phyloP scores from a whole-genome alignment of 2,888 invertebrate species.

The Phyllotreta striolata region DNA sequence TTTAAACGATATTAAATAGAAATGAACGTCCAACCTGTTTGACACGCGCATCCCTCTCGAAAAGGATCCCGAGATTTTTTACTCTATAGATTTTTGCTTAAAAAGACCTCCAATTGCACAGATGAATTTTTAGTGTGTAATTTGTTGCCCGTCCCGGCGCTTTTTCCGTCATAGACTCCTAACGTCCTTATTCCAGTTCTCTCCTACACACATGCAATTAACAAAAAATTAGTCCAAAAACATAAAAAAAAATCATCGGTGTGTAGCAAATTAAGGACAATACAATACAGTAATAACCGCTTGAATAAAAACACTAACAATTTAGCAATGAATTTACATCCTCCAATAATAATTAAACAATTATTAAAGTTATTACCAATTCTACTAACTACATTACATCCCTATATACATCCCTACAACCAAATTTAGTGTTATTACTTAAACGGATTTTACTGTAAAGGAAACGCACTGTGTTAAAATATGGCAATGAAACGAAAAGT shows the following conservation, averaged over 20 bases:
- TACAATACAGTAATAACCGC: background rate
- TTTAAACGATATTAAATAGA: constrained; percentile 21
- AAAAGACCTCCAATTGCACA: constrained; percentile 26
- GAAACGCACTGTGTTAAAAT: no score
- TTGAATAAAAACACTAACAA: no score
- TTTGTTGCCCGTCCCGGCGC: constrained; percentile 5
- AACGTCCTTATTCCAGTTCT: constrained; percentile 43
- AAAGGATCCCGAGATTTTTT: constrained; percentile 19
- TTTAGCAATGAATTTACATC: no score
- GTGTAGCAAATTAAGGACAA: background rate
- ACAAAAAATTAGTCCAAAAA: constrained; percentile 45
- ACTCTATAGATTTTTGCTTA: background rate
- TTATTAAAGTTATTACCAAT: no score
- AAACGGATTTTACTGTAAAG: no score
- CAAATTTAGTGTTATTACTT: no score
- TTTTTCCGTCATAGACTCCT: constrained; percentile 19
- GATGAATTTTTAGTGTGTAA: constrained; percentile 5
- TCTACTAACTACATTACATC: no score
- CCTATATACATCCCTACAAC: no score
- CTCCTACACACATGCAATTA: constrained; percentile 51
- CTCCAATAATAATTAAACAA: no score
- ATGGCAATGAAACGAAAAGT: no score
- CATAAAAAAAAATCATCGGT: constrained; percentile 24
- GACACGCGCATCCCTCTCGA: no score
- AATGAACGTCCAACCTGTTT: constrained; percentile 44